Percentiles rank a stretch among this genome's conserved stretches.
Evolutionary conservation across 2,888 invertebrate genomes (phyloP).

Genomic region (Exephanes ischioxanthus): DNA sequence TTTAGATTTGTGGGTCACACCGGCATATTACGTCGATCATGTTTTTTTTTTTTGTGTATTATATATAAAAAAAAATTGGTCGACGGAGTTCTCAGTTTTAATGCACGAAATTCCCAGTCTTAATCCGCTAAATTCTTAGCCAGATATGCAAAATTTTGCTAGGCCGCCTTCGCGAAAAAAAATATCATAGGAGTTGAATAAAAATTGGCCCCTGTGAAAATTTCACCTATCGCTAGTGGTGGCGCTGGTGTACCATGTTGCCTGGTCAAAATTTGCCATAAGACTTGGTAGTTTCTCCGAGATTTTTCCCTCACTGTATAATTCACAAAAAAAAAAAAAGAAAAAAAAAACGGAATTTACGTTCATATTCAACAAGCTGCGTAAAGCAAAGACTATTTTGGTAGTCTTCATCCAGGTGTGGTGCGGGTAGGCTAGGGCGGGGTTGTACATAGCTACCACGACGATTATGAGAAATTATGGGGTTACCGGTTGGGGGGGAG

Average conservation of each 20-base stretch:
- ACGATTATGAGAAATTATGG: slow-evolving; percentile 66
- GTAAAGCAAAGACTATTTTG: slow-evolving; percentile 1
- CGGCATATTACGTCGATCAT: no score
- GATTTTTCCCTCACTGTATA: not conserved
- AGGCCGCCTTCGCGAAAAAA: no score
- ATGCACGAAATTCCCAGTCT: no score
- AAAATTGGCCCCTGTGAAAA: no score
- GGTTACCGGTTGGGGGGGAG: slow-evolving; percentile 28
- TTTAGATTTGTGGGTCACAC: no score
- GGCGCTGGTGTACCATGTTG: no score
- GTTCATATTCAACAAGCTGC: not conserved
- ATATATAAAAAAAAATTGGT: no score
- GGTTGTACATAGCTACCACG: slow-evolving; percentile 13
- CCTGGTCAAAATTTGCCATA: no score
- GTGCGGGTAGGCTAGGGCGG: not conserved
- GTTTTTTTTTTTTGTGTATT: no score
- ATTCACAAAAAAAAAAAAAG: not conserved
- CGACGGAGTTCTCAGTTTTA: no score
- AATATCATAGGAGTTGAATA: no score
- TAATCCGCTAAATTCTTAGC: not conserved
- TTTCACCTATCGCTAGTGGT: no score
- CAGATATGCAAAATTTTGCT: not conserved
- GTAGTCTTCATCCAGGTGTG: slow-evolving; percentile 2
- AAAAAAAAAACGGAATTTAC: not conserved
- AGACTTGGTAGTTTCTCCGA: not conserved